Conservation (phyloP, 2,888 invertebrate species). For the Napeogenes inachia region DNA sequence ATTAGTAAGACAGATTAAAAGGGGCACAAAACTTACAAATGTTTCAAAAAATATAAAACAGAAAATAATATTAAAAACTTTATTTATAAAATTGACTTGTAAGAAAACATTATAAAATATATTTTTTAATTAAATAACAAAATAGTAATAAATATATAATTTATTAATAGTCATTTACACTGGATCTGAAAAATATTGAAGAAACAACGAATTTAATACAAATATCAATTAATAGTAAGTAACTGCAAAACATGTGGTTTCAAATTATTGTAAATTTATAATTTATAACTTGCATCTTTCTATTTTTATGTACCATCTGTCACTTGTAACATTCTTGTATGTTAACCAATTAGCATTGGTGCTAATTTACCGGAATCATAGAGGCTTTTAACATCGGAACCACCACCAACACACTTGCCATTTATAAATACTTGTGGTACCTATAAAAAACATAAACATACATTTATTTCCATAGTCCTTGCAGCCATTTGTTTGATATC, state of each 20-base stretch:
- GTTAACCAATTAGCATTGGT: constrained; percentile 70
- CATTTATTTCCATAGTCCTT: no score
- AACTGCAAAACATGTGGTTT: no score
- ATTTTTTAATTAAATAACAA: not conserved
- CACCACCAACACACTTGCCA: constrained; percentile 94
- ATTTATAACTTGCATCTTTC: not conserved
- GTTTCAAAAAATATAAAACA: not conserved
- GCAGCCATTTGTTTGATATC: no score
- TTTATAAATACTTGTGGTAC: constrained; percentile 97
- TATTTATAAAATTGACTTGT: not conserved
- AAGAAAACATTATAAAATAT: no score
- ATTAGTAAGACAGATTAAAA: no score
- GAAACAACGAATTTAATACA: no score
- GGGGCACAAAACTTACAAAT: no score
- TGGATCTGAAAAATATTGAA: no score
- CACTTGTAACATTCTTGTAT: constrained; percentile 1
- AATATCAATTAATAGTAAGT: no score
- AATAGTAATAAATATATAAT: not conserved
- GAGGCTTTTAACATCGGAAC: constrained; percentile 89
- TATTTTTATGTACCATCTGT: constrained; percentile 2
- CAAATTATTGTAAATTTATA: no score
- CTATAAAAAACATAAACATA: constrained; percentile 63
- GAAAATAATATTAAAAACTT: not conserved
- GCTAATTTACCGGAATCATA: constrained; percentile 83
- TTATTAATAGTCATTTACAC: no score